Base-by-base conservation (phyloP, 2,797 vertebrate genomes). In the Podarcis lilfordi region DNA sequence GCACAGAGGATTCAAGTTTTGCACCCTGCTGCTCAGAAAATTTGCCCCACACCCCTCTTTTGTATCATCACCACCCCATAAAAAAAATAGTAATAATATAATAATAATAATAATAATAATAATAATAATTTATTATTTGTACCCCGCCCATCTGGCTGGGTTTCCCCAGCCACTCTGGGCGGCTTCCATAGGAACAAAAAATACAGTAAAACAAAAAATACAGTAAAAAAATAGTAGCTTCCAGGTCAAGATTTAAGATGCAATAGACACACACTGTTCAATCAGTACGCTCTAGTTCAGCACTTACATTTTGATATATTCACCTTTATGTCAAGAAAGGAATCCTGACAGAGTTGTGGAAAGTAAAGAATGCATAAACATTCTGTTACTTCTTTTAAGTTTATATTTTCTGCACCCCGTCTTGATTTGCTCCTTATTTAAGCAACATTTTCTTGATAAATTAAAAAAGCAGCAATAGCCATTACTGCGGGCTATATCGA, bases 381-480 rank as follows among this genome's bases (percentile, higher is more conserved):
- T 91, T 91, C 90, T 86, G 85, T 92, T 95, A 88, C 94, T 96
- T 96, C 89, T 93, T 95, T 91, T 93, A 95, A 96, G 96, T 96
- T 96, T 96, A 91, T 96, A 96, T 96, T 97, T 97, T 37, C 96
- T 95, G 95, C 94, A 96, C 84, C 93, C 95, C 93, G 94, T 95
- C 95, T 96, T 96, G 96, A 97, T 97, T 97, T 97, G 96, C 95
- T 96, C 94, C 96, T 96, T 97, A 97, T 97, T 97, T 97, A 97
- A 97, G 97, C 96, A 97, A 96, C 96, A 96, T 97, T 97, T 96
- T 97, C 96, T 96, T 97, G 97, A 97, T 97, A 96, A 96, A 97
- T 96, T 97, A 97, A 97, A 97, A 98, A 98, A 98, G 97, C 97
- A 97, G 97, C 97, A 98, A 97, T 98, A 98, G 98, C 98, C 98